Evolutionary conservation across 2,113 vertebrate species (phyloP).

Genomic region (Anthoscopus minutus): DNA sequence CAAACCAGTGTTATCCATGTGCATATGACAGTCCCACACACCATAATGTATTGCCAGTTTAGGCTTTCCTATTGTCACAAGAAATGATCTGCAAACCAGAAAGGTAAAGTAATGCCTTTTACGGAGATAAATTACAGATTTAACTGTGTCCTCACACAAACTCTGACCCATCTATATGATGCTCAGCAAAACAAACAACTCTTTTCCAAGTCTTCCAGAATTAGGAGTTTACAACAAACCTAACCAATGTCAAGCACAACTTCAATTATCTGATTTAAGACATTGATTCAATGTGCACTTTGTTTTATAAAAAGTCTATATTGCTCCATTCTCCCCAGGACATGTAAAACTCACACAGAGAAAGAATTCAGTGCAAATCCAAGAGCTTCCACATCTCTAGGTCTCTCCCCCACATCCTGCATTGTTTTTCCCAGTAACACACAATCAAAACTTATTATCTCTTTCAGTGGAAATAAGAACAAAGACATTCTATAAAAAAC

Average conservation of each 20-base stretch:
- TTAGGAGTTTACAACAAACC: background rate
- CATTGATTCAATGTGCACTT: background rate
- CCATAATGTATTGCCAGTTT: background rate
- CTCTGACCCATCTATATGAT: background rate
- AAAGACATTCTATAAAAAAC: background rate
- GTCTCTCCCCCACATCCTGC: background rate
- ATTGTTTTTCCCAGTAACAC: background rate
- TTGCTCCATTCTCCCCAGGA: background rate
- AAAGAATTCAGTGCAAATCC: background rate
- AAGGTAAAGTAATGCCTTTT: background rate
- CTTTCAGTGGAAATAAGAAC: background rate
- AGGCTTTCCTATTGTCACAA: background rate
- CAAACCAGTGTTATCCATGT: accelerated
- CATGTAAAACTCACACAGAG: background rate
- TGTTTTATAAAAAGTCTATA: background rate
- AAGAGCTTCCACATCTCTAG: background rate
- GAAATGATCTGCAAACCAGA: background rate
- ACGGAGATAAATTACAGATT: background rate
- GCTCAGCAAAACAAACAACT: background rate
- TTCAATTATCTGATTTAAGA: background rate
- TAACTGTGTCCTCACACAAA: background rate
- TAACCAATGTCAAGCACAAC: background rate
- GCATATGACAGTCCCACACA: background rate
- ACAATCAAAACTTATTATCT: background rate
- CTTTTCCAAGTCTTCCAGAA: background rate